phyloP scores from a whole-genome alignment of 2,113 vertebrate species.

The Labeo catla region DNA sequence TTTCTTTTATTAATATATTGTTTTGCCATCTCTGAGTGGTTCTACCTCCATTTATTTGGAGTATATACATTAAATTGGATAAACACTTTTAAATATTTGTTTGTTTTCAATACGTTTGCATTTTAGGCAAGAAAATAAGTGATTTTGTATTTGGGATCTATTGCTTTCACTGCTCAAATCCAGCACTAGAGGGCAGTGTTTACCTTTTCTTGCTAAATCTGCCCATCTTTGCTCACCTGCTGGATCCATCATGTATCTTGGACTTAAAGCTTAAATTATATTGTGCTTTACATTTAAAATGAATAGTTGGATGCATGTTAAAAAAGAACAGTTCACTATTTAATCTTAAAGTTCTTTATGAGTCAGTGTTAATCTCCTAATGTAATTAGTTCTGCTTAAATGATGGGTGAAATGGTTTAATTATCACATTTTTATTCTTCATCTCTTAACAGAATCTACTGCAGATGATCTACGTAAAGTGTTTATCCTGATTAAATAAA shows the following conservation, averaged over 20 bases:
- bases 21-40: background rate
- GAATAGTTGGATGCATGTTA: background rate
- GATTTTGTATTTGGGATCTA: background rate
- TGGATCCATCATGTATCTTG: background rate
- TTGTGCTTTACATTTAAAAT: background rate
- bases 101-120: background rate
- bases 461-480: conserved; percentile 33
- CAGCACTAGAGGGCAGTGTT: conserved; percentile 32
- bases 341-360: background rate
- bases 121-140: background rate
- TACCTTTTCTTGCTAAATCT: background rate
- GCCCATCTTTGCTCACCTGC: background rate
- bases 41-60: background rate
- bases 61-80: background rate
- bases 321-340: background rate
- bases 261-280: background rate
- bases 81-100: background rate
- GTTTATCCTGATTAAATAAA: conserved; percentile 45
- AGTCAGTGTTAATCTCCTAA: background rate
- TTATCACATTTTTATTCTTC: background rate
- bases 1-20: background rate
- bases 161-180: background rate
- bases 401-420: background rate
- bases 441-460: conserved; percentile 30
- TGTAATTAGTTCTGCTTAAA: background rate